Base-by-base conservation (phyloP, 2,797 vertebrate genomes). In the Tokudaia tokunoshimensis region DNA sequence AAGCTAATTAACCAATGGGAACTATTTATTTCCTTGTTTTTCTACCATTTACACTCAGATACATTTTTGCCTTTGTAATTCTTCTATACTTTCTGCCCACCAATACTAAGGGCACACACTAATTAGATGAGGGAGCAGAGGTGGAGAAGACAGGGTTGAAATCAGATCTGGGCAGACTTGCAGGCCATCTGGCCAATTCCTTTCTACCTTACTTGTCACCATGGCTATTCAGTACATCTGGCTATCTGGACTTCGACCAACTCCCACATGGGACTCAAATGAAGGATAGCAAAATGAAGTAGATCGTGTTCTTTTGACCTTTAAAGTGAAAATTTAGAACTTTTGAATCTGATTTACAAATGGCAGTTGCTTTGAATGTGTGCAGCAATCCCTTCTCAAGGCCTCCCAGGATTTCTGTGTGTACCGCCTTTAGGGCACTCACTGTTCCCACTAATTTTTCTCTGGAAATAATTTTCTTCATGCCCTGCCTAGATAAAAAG, bases 21-120 rank as follows among this genome's bases (percentile, higher is more conserved):
- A 79, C n/a, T 90, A 11, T 75, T 83, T 91, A 65, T 94, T 91
- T 83, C 14, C 55, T 37, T n/a, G 24, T 52, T 94, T 85, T 93
- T 41, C 22, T 96, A 44, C 52, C 20, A 47, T 93, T 92, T 88
- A 92, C 41, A 50, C 29, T 76, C 8, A 57, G n/a, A 86, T 22
- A 72, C 65, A 76, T 50, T 75, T 95, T 91, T 94, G 31, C 93
- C 9, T 85, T n/a, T 94, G 96, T 78, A 85, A 67, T 89, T 97
- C 31, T 84, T 87, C 95, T 93, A 17, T 63, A 19, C 47, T 95
- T 89, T 83, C 29, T 94, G 6, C 85, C 22, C 84, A 81, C 12
- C 41, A 15, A 75, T 6, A 11, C 31, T 76, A 85, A 95, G 44
- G 59, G 29, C 75, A 65, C 59, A 59, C n/a, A n/a, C 80, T 93